A percentile compares a stretch with the other conserved stretches of the same genome.
phyloP scores from a whole-genome alignment of 2,797 vertebrate species.

The Menidia menidia region DNA sequence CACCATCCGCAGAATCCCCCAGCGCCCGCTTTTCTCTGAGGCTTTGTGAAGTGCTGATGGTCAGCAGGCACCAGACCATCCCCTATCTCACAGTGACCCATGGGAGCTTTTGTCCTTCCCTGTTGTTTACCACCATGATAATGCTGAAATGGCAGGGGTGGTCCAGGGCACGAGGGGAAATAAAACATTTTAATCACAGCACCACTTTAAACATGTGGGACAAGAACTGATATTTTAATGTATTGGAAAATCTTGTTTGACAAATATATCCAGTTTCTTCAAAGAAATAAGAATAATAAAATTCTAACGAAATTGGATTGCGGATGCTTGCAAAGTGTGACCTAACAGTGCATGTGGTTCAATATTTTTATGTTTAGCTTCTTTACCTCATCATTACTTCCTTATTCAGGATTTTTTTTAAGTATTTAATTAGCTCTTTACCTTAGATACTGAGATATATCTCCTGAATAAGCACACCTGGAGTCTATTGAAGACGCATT shows the following conservation, averaged over 20 bases:
- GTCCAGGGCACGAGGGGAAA: constrained; percentile 34
- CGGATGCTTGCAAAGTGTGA: no score
- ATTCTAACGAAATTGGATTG: fast-evolving
- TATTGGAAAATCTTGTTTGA: not conserved
- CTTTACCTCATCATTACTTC: no score
- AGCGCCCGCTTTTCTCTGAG: constrained; percentile 62
- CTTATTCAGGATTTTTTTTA: no score
- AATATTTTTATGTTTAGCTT: no score
- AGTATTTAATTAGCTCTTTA: not conserved
- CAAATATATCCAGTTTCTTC: not conserved
- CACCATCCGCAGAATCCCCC: constrained; percentile 65
- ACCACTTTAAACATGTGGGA: not conserved
- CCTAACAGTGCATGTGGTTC: no score
- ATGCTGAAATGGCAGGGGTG: constrained; percentile 67
- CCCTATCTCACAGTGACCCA: constrained; percentile 30
- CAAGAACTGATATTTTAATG: not conserved
- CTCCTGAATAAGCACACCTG: not conserved
- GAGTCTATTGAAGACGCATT: not conserved
- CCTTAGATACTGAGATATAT: not conserved
- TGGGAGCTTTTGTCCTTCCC: constrained; percentile 61
- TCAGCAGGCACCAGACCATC: constrained; percentile 66
- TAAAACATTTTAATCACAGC: constrained; percentile 19
- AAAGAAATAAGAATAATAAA: not conserved
- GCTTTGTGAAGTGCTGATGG: constrained; percentile 80
- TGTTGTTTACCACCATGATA: constrained; percentile 70